Percentiles rank a stretch among this genome's conserved stretches.
Conservation (phyloP, 2,888 invertebrate species). For the Darwinula stevensoni region DNA sequence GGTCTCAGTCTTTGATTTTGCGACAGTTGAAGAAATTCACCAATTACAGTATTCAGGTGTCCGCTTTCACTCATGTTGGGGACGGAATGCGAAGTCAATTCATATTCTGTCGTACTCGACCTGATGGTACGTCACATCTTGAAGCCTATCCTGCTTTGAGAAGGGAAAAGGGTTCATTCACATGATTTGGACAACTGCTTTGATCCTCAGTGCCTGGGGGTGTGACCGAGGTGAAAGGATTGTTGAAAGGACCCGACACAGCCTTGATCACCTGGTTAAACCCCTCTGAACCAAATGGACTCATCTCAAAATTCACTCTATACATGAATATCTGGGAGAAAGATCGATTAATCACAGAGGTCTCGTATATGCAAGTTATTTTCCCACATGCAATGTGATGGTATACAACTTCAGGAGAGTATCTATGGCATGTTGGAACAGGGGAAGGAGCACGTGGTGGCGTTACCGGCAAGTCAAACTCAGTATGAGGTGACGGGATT, state of each 20-base stretch:
- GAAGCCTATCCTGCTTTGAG: too few species aligned
- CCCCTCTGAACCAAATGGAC: background rate
- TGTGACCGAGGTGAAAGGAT: background rate
- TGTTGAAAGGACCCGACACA: background rate
- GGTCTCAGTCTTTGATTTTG: conserved; percentile 73
- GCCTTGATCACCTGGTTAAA: background rate
- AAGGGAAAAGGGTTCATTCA: too few species aligned
- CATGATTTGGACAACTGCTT: too few species aligned
- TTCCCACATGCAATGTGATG: too few species aligned
- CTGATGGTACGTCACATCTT: conserved; percentile 74
- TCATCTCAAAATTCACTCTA: background rate
- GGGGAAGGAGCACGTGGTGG: too few species aligned
- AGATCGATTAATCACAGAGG: too few species aligned
- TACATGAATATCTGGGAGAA: background rate
- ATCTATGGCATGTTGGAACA: too few species aligned
- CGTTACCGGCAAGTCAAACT: too few species aligned
- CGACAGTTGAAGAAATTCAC: conserved; percentile 79
- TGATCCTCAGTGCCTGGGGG: background rate
- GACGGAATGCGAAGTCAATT: conserved; percentile 65
- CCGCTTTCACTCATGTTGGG: conserved; percentile 79
- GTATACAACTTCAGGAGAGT: too few species aligned
- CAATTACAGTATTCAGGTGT: conserved; percentile 85
- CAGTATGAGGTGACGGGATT: too few species aligned
- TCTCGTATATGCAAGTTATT: too few species aligned
- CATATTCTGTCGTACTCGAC: conserved; percentile 77